Percentiles rank a stretch among this genome's conserved stretches.
Evolutionary conservation across 2,113 vertebrate species (phyloP).

Genomic region (Anguilla rostrata): DNA sequence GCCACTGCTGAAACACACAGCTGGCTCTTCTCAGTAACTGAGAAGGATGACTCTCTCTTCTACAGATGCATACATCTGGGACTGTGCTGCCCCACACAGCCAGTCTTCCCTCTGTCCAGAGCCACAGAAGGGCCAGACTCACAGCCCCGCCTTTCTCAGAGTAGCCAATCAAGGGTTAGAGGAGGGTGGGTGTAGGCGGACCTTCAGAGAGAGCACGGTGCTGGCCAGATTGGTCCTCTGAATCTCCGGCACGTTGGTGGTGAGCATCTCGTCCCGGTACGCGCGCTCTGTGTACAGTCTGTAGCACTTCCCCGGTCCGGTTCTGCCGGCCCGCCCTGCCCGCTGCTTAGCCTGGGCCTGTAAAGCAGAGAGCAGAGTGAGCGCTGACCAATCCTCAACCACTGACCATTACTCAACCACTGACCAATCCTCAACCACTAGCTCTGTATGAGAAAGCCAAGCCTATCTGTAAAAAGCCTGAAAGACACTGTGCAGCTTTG

Average conservation of each 20-base stretch:
- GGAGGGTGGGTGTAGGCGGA: conserved; percentile 38
- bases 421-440: not conserved
- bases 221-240: conserved; percentile 96
- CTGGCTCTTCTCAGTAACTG: too few species aligned
- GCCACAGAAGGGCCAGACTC: too few species aligned
- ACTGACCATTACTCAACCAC: not conserved
- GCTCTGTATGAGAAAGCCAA: too few species aligned
- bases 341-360: conserved; percentile 97
- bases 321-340: conserved; percentile 90
- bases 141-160: too few species aligned
- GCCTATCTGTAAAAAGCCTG: too few species aligned
- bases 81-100: too few species aligned
- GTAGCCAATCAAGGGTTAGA: too few species aligned
- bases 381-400: not conserved
- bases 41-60: too few species aligned
- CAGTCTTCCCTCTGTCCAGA: too few species aligned
- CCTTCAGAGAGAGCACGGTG: conserved; percentile 96
- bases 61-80: too few species aligned
- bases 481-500: too few species aligned
- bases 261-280: conserved; percentile 96
- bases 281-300: conserved; percentile 95
- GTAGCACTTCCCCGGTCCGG: conserved; percentile 93
- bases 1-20: too few species aligned
- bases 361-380: not conserved
- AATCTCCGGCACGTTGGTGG: conserved; percentile 96